Percentiles rank a stretch among this genome's conserved stretches.
Evolutionary conservation across 2,113 vertebrate genomes (phyloP).

Genomic region (Bothrops jararaca): DNA sequence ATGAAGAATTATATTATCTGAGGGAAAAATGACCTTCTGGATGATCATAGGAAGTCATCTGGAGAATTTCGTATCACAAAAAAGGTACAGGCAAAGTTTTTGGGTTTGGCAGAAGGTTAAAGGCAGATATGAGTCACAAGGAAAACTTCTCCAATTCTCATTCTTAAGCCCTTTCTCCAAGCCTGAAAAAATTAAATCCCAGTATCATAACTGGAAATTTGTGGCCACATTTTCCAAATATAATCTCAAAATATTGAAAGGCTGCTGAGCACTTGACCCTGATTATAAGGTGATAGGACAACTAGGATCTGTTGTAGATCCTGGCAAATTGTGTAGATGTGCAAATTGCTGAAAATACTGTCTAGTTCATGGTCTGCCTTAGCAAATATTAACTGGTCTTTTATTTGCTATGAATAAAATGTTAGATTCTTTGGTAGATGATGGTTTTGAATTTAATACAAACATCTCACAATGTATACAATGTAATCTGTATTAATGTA

Average conservation of each 20-base stretch:
- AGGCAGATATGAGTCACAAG: neutral
- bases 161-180: neutral
- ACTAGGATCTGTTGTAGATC: neutral
- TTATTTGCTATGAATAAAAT: neutral
- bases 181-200: neutral
- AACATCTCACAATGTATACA: neutral
- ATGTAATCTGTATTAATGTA: neutral
- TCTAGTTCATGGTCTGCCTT: neutral
- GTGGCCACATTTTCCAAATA: neutral
- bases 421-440: neutral
- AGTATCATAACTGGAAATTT: neutral
- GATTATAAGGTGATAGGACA: neutral
- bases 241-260: neutral
- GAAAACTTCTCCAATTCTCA: neutral
- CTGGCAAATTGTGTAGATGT: neutral
- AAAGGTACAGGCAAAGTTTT: neutral
- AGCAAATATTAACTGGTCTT: neutral
- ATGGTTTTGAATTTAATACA: neutral
- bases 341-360: neutral
- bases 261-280: neutral
- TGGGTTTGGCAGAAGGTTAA: neutral
- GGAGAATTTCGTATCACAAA: neutral
- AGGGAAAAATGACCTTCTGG: neutral
- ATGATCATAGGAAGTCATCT: neutral
- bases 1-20: neutral